Evolutionary conservation across 1,140 invertebrate species (phyloP).

Genomic region (Brachystomella parvula): DNA sequence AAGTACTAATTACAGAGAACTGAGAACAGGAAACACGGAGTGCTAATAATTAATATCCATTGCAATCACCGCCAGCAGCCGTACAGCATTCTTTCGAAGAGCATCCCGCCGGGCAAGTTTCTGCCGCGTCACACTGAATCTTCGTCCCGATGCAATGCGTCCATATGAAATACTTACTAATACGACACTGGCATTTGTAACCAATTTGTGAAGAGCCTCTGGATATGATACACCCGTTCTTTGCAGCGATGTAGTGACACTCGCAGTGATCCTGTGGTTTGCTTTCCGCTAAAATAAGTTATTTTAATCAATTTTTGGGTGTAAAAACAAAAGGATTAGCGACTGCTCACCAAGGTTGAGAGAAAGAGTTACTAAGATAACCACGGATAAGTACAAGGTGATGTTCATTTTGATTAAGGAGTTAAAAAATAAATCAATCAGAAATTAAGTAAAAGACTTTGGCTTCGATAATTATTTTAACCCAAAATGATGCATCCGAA

Average conservation of each 20-base stretch:
- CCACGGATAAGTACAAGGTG: too few species aligned
- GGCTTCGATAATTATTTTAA: too few species aligned
- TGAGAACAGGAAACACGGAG: neutral
- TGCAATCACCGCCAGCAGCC: constrained; percentile 9
- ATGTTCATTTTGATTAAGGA: too few species aligned
- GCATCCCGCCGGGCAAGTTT: constrained; percentile 6
- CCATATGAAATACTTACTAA: constrained; percentile 5
- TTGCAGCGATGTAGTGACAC: constrained; percentile 1
- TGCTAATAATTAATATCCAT: constrained; percentile 5
- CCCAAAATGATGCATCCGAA: too few species aligned
- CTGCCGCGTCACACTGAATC: constrained; percentile 4
- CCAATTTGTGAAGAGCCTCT: neutral
- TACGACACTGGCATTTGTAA: constrained; percentile 10
- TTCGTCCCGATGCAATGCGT: constrained; percentile 6
- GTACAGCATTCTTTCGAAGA: constrained; percentile 8
- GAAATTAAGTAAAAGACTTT: too few species aligned
- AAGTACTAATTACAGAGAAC: too few species aligned
- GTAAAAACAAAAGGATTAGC: neutral
- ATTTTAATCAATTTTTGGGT: neutral
- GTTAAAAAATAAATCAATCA: too few species aligned
- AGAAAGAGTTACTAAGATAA: too few species aligned
- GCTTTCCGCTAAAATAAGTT: neutral
- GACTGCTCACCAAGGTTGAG: too few species aligned
- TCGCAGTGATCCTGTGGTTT: constrained; percentile 10
- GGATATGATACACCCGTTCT: constrained; percentile 2